phyloP scores from a whole-genome alignment of 2,888 invertebrate genomes.

The Lithosia quadra region DNA sequence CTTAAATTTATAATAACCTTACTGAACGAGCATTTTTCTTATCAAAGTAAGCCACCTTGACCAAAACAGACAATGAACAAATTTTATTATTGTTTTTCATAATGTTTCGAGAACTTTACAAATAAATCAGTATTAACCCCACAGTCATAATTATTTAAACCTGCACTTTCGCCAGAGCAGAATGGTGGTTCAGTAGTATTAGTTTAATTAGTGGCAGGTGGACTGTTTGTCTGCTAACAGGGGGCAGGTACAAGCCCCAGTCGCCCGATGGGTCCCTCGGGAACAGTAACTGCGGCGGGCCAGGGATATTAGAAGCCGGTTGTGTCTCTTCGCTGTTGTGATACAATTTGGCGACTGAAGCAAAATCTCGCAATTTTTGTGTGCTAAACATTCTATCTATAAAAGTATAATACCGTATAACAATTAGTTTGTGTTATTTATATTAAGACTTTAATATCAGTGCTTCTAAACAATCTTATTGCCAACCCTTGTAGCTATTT shows the following conservation, averaged over 20 bases:
- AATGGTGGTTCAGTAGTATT: not conserved
- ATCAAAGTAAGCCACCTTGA: too few species aligned
- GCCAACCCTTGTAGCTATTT: too few species aligned
- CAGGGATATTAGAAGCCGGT: not conserved
- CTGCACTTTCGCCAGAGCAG: not conserved
- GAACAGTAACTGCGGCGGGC: not conserved
- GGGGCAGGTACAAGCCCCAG: constrained; percentile 2
- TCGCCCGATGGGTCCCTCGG: not conserved
- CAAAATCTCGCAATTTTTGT: not conserved
- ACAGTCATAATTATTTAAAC: not conserved
- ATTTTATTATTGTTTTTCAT: too few species aligned
- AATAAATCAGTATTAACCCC: not conserved
- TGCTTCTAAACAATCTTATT: too few species aligned
- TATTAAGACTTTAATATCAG: too few species aligned
- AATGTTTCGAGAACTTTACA: too few species aligned
- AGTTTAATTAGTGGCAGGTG: not conserved
- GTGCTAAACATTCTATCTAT: not conserved
- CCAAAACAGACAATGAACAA: too few species aligned
- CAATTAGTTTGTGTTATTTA: too few species aligned
- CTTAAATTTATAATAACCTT: too few species aligned
- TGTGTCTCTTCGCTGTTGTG: not conserved
- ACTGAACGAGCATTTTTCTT: too few species aligned
- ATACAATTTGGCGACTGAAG: not conserved
- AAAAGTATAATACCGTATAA: not conserved
- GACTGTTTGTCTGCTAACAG: not conserved